Evolutionary conservation across 2,113 vertebrate species (phyloP).

Genomic region (Muntiacus reevesi): DNA sequence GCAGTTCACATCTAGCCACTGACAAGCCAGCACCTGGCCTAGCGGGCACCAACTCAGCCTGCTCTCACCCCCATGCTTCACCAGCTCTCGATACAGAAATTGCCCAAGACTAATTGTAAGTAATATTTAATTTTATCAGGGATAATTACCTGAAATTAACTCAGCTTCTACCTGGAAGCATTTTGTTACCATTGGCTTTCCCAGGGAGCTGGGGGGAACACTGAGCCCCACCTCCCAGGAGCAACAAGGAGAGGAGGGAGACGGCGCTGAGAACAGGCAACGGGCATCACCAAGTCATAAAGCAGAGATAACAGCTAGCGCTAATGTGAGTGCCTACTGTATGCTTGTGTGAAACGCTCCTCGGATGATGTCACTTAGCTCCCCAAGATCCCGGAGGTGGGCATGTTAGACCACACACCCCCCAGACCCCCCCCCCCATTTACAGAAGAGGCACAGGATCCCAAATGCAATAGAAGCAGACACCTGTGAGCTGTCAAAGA

Average conservation of each 20-base stretch:
- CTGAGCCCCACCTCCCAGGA: neutral
- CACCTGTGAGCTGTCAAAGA: accelerated
- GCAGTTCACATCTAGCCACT: neutral
- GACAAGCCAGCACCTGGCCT: neutral
- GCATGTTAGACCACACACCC: neutral
- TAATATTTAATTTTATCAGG: slow-evolving; percentile 52
- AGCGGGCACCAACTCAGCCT: neutral
- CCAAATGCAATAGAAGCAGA: neutral
- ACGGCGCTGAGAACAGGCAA: neutral
- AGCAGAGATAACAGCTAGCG: accelerated
- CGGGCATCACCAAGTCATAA: neutral
- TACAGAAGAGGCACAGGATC: neutral
- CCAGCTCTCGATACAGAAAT: slow-evolving; percentile 22
- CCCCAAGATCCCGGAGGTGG: neutral
- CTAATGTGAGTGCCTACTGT: neutral
- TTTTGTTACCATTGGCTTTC: neutral
- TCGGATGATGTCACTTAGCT: accelerated
- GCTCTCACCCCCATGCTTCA: neutral
- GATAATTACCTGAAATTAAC: slow-evolving; percentile 48
- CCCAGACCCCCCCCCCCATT: neutral
- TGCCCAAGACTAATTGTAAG: slow-evolving; percentile 60
- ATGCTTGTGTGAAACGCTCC: accelerated
- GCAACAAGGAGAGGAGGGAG: neutral
- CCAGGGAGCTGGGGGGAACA: neutral
- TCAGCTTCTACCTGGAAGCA: neutral